A percentile compares a stretch with the other conserved stretches of the same genome.
Conservation (phyloP, 2,797 vertebrate species). For the Micrastur ruficollis region DNA sequence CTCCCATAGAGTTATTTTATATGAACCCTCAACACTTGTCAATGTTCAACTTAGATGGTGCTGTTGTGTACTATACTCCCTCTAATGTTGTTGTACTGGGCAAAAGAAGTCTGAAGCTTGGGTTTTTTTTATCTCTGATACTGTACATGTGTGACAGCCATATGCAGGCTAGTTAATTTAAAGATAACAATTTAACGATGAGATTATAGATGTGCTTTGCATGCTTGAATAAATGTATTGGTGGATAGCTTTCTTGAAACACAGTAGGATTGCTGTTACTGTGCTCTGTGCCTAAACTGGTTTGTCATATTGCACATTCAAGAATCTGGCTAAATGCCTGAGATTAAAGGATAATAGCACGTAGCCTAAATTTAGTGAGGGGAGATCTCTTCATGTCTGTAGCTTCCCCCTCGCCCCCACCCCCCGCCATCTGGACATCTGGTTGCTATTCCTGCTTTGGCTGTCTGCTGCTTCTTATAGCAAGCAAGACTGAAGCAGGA, state of each 20-base stretch:
- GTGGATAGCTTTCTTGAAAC: neutral
- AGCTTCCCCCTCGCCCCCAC: too few relatives aligned
- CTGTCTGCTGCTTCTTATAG: neutral
- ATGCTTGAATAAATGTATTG: neutral
- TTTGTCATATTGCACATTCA: neutral
- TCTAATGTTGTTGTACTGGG: neutral
- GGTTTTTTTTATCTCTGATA: neutral
- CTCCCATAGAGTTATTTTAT: neutral
- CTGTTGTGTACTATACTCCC: neutral
- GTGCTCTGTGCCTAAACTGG: neutral
- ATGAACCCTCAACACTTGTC: neutral
- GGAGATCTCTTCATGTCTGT: neutral
- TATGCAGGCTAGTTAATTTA: too few relatives aligned
- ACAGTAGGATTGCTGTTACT: neutral
- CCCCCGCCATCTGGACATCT: fast-evolving
- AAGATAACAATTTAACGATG: neutral
- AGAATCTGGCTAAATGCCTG: neutral
- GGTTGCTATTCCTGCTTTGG: neutral
- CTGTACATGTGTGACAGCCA: neutral
- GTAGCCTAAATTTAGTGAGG: neutral
- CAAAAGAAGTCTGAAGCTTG: neutral
- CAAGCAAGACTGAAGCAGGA: neutral
- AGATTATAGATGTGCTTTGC: neutral
- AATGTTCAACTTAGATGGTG: neutral
- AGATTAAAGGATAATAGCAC: neutral